Conservation (phyloP, 1,140 invertebrate species). For the Heterodera carotae region DNA sequence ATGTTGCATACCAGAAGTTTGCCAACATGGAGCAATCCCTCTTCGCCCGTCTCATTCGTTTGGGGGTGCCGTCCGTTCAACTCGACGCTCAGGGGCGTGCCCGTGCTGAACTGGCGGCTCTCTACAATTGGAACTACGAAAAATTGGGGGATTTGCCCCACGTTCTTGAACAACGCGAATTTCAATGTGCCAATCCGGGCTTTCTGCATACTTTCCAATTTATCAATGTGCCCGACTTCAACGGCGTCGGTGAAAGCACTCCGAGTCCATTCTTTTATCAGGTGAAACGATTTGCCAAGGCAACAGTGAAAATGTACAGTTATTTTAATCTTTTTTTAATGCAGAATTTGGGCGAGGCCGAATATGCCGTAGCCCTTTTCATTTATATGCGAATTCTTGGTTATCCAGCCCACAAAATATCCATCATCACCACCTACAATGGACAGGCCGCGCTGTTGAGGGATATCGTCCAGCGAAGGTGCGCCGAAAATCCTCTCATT, state of each 20-base stretch:
- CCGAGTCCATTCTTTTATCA: constrained; percentile 98
- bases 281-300: constrained; percentile 70
- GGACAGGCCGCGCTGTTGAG: constrained; percentile 96
- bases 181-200: constrained; percentile 84
- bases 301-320: background rate
- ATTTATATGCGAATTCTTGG: constrained; percentile 98
- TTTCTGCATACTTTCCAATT: constrained; percentile 91
- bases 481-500: constrained; percentile 93
- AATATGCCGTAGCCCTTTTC: constrained; percentile 93
- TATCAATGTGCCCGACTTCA: constrained; percentile 93
- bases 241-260: constrained; percentile 92
- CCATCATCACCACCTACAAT: constrained; percentile 98
- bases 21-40: constrained; percentile 99
- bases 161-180: constrained; percentile 80
- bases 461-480: constrained; percentile 91
- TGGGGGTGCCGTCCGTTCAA: constrained; percentile 94
- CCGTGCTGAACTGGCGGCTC: constrained; percentile 77
- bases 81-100: constrained; percentile 91
- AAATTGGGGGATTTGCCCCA: constrained; percentile 87
- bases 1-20: constrained; percentile 99
- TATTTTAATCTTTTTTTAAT: constrained; percentile 23
- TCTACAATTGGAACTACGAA: constrained; percentile 98
- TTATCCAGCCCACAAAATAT: constrained; percentile 95
- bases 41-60: constrained; percentile 89
- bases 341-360: constrained; percentile 95